These are phyloP conservation scores for Wiebesia pumilae DNA, from an alignment of 1,140 invertebrate genomes.

Conservation along the genomic window DNA sequence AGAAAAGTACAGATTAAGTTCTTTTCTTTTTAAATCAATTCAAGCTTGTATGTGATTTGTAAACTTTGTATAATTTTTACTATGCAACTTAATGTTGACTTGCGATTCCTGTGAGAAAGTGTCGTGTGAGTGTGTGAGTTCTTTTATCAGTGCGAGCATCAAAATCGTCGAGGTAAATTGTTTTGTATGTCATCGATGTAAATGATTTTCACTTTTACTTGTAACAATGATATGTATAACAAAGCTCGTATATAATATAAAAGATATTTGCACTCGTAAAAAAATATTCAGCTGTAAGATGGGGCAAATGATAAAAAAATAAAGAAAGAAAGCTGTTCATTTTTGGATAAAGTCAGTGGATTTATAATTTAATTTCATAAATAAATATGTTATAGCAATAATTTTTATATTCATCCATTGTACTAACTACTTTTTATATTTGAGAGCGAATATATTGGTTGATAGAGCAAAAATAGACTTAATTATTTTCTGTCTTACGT, in stretches of 20 bases:
- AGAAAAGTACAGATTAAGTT: conserved; percentile 5
- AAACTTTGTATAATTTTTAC: conserved; percentile 53
- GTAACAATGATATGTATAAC: conserved; percentile 43
- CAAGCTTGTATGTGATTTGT: conserved; percentile 52
- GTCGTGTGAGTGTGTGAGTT: conserved; percentile 6
- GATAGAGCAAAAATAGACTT: conserved; percentile 39
- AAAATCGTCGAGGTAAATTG: conserved; percentile 43
- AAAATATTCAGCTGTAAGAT: conserved; percentile 28
- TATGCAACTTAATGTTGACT: conserved; percentile 27
- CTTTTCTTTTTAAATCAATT: conserved; percentile 25
- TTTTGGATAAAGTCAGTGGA: conserved; percentile 11
- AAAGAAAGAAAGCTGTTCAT: conserved; percentile 14
- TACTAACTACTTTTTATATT: conserved; percentile 41
- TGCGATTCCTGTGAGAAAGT: conserved; percentile 14
- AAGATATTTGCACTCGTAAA: conserved; percentile 43
- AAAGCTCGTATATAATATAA: conserved; percentile 48
- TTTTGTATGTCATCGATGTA: conserved; percentile 53
- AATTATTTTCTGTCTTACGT: conserved; percentile 37
- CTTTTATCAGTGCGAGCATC: conserved; percentile 30
- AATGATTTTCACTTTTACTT: conserved; percentile 47
- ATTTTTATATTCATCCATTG: conserved; percentile 42
- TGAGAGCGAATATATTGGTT: conserved; percentile 40
- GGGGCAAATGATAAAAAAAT: conserved; percentile 25
- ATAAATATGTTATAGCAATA: conserved; percentile 42
- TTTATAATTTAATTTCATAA: conserved; percentile 33